These are phyloP conservation scores for Dendrophyllia cribrosa DNA, from an alignment of 64 coral and sea anemone species.

Conservation along the genomic window DNA sequence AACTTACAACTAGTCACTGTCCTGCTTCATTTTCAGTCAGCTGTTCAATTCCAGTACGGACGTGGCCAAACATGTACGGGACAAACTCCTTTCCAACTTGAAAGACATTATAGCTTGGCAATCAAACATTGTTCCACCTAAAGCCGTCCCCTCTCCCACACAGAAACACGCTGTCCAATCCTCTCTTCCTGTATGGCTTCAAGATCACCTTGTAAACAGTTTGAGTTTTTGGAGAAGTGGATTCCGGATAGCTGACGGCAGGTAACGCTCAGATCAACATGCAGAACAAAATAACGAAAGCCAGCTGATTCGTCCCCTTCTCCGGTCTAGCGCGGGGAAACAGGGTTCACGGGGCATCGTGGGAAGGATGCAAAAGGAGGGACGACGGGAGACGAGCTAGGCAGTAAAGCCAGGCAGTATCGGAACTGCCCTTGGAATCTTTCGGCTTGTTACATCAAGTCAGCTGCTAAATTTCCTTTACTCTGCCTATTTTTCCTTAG, in stretches of 20 bases:
- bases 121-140: constrained; percentile 71
- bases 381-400: no score
- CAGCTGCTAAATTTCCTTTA: no score
- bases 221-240: constrained; percentile 93
- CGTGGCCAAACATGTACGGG: constrained; percentile 66
- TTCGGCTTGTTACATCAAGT: no score
- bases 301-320: no score
- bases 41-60: constrained; percentile 84
- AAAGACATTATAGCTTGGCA: constrained; percentile 75
- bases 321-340: no score
- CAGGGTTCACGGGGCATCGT: no score
- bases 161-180: constrained; percentile 16
- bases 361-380: no score
- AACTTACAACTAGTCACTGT: no score
- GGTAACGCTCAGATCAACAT: neutral
- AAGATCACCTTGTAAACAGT: constrained; percentile 89
- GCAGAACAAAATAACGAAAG: no score
- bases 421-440: no score
- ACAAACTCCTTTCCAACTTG: constrained; percentile 56
- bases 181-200: constrained; percentile 79
- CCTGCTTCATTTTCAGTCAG: constrained; percentile 34
- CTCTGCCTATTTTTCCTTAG: neutral
- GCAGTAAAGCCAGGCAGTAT: neutral
- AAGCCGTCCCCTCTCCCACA: neutral
- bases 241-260: constrained; percentile 90